Conservation (phyloP, 2,113 vertebrate species). For the Cryptoleucopteryx plumbea region DNA sequence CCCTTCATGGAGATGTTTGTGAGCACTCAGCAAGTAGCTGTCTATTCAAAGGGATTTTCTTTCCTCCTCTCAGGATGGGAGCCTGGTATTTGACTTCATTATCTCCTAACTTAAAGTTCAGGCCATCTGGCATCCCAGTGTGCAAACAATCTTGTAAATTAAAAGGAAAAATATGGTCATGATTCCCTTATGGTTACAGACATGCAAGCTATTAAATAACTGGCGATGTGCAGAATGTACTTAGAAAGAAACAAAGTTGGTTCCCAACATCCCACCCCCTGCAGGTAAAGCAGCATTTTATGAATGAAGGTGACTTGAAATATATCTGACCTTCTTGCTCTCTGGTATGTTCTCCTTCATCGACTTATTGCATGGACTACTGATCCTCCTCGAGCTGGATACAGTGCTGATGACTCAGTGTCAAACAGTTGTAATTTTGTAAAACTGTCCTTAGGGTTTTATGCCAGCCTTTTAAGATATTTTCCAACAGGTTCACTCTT, state of each 20-base stretch:
- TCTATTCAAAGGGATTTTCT: not conserved
- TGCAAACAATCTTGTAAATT: constrained; percentile 74
- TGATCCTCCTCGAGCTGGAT: no score
- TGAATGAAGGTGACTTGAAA: not conserved
- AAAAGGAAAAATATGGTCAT: constrained; percentile 64
- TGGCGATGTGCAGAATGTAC: constrained; percentile 5
- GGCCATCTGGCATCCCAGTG: constrained; percentile 73
- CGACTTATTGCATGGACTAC: fast-evolving
- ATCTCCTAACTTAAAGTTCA: constrained; percentile 73
- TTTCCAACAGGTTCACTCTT: not conserved
- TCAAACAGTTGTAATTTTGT: not conserved
- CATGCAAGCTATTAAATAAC: constrained; percentile 28
- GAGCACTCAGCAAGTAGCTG: not conserved
- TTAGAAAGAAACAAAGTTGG: not conserved
- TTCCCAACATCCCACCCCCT: not conserved
- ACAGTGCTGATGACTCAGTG: not conserved
- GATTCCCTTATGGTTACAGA: constrained; percentile 59
- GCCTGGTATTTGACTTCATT: constrained; percentile 69
- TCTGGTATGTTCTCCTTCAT: not conserved
- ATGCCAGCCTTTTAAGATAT: not conserved
- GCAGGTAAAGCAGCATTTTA: not conserved
- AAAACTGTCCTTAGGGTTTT: not conserved
- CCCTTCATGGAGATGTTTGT: not conserved
- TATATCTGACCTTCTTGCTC: not conserved
- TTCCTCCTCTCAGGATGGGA: constrained; percentile 51